phyloP scores from a whole-genome alignment of 2,113 vertebrate genomes.

The Lynx canadensis region DNA sequence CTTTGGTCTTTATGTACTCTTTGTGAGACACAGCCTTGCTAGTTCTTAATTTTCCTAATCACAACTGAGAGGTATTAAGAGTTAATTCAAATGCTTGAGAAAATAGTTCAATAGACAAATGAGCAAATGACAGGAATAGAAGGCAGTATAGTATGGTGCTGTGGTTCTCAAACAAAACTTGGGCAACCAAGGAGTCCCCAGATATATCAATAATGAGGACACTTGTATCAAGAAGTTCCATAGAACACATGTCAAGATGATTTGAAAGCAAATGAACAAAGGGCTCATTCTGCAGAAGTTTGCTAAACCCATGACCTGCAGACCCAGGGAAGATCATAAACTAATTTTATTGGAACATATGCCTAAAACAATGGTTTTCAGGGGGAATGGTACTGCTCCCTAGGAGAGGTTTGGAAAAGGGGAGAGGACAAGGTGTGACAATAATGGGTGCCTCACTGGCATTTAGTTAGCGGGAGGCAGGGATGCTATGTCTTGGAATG shows the following conservation, averaged over 20 bases:
- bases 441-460: background rate
- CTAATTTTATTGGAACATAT: background rate
- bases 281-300: background rate
- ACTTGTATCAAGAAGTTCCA: constrained; percentile 19
- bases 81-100: background rate
- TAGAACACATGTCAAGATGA: background rate
- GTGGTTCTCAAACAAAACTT: background rate
- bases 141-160: background rate
- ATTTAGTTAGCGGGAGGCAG: background rate
- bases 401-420: background rate
- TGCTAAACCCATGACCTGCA: background rate
- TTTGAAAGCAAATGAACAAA: background rate
- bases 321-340: background rate
- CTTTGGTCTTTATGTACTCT: background rate
- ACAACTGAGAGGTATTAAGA: background rate
- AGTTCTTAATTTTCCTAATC: background rate
- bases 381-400: background rate
- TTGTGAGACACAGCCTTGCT: background rate
- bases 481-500: background rate
- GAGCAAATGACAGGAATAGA: background rate
- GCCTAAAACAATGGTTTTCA: background rate
- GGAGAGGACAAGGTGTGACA: background rate
- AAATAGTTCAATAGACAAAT: constrained; percentile 13
- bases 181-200: background rate
- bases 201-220: background rate